These are phyloP conservation scores for Lanistes nyassanus DNA, from an alignment of 1,140 invertebrate species.

Conservation along the genomic window DNA sequence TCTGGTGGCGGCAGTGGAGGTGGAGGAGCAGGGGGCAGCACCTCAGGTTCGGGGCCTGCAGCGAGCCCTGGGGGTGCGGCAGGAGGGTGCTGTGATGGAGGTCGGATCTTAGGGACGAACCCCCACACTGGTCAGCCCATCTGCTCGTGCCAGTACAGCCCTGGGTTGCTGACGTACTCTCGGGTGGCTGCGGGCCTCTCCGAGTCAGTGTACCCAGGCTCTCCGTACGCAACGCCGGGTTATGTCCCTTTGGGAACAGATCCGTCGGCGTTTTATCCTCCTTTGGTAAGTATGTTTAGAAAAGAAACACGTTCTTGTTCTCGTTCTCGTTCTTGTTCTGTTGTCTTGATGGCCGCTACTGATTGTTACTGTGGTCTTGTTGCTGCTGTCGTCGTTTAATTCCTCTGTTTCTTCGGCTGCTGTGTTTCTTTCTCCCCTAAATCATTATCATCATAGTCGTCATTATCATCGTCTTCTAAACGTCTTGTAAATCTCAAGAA, in stretches of 20 bases:
- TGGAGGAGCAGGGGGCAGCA: slow-evolving; percentile 63
- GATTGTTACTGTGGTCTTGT: too few relatives aligned
- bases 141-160: slow-evolving; percentile 92
- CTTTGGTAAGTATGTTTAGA: slow-evolving; percentile 82
- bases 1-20: slow-evolving; percentile 24
- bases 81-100: slow-evolving; percentile 85
- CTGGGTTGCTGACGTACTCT: slow-evolving; percentile 65
- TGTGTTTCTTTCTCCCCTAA: too few relatives aligned
- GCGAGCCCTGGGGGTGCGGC: slow-evolving; percentile 13
- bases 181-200: slow-evolving; percentile 76
- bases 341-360: too few relatives aligned
- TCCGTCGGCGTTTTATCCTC: slow-evolving; percentile 95
- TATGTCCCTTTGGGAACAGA: slow-evolving; percentile 71
- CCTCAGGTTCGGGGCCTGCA: slow-evolving; percentile 56
- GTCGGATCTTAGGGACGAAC: slow-evolving; percentile 93
- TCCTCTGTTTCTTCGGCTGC: too few relatives aligned
- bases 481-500: too few relatives aligned
- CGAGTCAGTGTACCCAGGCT: slow-evolving; percentile 50
- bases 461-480: too few relatives aligned
- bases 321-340: neutral
- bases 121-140: slow-evolving; percentile 93
- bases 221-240: slow-evolving; percentile 68
- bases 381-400: too few relatives aligned
- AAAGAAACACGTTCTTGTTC: neutral
- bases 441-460: too few relatives aligned